phyloP scores from a whole-genome alignment of 2,113 vertebrate genomes.

The Phasianus colchicus region DNA sequence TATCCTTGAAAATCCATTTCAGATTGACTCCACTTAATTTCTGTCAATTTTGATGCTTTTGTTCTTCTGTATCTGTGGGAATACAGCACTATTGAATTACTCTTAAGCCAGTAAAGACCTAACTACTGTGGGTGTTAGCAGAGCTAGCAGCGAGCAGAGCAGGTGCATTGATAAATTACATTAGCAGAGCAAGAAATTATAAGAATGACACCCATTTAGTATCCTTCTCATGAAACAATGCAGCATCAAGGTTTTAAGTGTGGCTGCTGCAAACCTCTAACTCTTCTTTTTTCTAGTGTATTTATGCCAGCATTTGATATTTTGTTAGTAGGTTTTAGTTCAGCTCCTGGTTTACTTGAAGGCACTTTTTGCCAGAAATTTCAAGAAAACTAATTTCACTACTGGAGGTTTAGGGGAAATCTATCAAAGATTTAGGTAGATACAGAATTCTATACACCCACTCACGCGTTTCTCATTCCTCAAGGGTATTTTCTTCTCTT shows the following conservation, averaged over 20 bases:
- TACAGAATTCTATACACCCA: neutral
- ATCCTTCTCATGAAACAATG: neutral
- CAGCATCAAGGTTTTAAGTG: fast-evolving
- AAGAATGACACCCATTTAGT: neutral
- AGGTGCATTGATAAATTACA: neutral
- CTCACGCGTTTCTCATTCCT: neutral
- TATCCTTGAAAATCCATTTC: neutral
- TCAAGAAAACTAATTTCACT: neutral
- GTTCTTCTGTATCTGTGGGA: neutral
- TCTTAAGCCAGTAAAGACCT: neutral
- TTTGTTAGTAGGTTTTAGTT: neutral
- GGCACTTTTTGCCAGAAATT: neutral
- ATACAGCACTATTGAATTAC: neutral
- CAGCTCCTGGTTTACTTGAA: neutral
- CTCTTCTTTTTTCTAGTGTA: neutral
- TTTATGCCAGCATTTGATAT: neutral
- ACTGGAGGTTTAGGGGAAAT: neutral
- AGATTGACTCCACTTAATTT: neutral
- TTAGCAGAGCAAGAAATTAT: neutral
- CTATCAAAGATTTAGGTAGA: neutral
- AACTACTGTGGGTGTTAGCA: neutral
- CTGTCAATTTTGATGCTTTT: neutral
- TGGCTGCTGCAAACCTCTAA: neutral
- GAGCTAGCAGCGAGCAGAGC: neutral
- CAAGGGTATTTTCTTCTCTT: neutral